These are phyloP conservation scores for Halichoeres trimaculatus DNA, from an alignment of 2,113 vertebrate genomes.

Conservation along the genomic window DNA sequence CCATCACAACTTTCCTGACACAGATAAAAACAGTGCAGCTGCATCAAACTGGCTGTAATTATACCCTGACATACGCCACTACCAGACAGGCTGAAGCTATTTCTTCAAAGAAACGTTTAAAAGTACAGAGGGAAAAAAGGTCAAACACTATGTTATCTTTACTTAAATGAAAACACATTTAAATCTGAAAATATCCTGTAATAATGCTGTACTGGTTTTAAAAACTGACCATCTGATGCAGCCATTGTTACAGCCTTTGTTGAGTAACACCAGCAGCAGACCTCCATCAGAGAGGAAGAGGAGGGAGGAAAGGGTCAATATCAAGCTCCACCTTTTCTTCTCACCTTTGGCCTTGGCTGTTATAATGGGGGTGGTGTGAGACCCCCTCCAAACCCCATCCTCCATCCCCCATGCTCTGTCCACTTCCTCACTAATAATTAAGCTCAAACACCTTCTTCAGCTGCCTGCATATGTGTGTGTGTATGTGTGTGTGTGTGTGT, in stretches of 20 bases:
- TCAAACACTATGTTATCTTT: too few relatives aligned
- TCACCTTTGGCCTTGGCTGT: conserved; percentile 54
- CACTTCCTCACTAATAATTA: conserved; percentile 38
- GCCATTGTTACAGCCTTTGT: neutral
- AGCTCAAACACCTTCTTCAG: conserved; percentile 8
- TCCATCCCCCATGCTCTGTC: neutral
- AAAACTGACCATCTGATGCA: neutral
- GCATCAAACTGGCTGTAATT: too few relatives aligned
- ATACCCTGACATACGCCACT: too few relatives aligned
- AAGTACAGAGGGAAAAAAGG: neutral
- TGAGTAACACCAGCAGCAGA: neutral
- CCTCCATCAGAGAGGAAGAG: neutral
- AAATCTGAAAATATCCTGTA: too few relatives aligned
- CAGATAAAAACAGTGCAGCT: too few relatives aligned
- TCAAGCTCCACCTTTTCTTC: conserved; percentile 33
- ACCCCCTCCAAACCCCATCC: neutral
- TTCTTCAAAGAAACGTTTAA: too few relatives aligned
- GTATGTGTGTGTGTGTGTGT: neutral
- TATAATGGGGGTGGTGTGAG: conserved; percentile 4
- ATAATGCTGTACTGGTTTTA: too few relatives aligned
- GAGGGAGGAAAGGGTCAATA: conserved; percentile 53
- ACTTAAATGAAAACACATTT: too few relatives aligned
- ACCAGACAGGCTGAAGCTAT: too few relatives aligned
- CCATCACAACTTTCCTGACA: too few relatives aligned
- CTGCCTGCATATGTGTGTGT: conserved; percentile 41